phyloP scores from a whole-genome alignment of 2,888 invertebrate species.

The Flabesymbios commensalis region DNA sequence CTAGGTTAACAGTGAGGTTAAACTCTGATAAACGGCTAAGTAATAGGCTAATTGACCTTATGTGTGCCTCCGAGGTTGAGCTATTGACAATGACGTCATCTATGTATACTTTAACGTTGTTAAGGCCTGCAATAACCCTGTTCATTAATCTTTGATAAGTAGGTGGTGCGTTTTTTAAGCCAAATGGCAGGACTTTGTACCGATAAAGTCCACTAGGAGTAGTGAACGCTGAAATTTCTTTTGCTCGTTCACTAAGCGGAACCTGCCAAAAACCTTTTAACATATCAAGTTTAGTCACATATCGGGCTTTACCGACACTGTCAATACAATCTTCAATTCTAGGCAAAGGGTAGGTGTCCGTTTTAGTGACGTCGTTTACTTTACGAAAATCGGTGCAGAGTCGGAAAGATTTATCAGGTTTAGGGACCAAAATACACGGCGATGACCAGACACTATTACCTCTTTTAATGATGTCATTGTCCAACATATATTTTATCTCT shows the following conservation, averaged over 20 bases:
- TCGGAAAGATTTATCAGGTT: constrained; percentile 6
- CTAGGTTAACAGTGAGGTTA: constrained; percentile 7
- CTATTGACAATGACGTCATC: neutral
- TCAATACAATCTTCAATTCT: constrained; percentile 39
- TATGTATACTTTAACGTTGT: neutral
- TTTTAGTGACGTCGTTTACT: constrained; percentile 36
- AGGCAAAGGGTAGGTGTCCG: constrained; percentile 37
- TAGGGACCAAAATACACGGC: constrained; percentile 28
- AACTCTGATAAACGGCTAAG: neutral
- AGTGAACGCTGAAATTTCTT: no score
- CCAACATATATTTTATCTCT: constrained; percentile 35
- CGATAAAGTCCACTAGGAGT: no score
- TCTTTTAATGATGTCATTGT: constrained; percentile 38
- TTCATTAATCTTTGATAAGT: constrained; percentile 1
- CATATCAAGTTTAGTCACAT: constrained; percentile 37
- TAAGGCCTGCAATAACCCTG: neutral
- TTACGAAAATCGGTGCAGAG: constrained; percentile 37
- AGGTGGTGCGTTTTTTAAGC: neutral
- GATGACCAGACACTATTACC: constrained; percentile 36
- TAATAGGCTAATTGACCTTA: neutral
- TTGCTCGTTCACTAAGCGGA: no score
- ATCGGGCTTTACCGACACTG: constrained; percentile 33
- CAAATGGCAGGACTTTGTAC: no score
- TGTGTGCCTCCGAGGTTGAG: neutral
- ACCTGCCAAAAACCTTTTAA: constrained; percentile 33